These are phyloP conservation scores for Pristionchus arcanus DNA, from an alignment of 2,888 invertebrate species.

Conservation along the genomic window DNA sequence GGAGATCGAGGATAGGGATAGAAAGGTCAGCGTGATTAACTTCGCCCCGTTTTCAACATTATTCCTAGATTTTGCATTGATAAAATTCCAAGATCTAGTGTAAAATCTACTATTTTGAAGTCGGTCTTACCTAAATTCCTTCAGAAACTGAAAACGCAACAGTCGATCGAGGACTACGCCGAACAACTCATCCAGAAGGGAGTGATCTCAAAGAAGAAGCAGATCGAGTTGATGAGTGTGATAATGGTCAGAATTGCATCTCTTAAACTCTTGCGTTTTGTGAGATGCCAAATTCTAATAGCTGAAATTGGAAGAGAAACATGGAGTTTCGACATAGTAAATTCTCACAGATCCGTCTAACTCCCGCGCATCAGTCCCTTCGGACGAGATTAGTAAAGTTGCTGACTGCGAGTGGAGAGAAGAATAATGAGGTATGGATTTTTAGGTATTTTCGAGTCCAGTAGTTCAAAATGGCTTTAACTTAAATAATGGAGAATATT, in stretches of 20 bases:
- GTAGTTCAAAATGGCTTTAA: neutral
- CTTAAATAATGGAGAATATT: neutral
- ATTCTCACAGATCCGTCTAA: neutral
- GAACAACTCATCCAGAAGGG: conserved; percentile 23
- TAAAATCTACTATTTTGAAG: neutral
- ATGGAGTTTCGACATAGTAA: too few relatives aligned
- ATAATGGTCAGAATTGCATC: neutral
- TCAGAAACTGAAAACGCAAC: neutral
- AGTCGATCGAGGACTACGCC: neutral
- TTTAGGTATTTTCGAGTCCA: neutral
- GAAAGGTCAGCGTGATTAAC: neutral
- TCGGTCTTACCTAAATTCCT: neutral
- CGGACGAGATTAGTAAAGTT: neutral
- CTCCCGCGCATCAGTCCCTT: neutral
- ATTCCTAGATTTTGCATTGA: too few relatives aligned
- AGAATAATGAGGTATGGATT: neutral
- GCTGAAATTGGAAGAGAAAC: too few relatives aligned
- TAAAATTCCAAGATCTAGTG: too few relatives aligned
- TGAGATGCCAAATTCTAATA: too few relatives aligned
- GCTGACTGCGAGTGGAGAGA: neutral
- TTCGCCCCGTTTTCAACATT: too few relatives aligned
- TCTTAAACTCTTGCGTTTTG: too few relatives aligned
- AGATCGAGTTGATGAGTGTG: neutral
- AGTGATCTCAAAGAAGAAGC: neutral
- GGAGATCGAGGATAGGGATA: neutral